Evolutionary conservation across 2,797 vertebrate genomes (phyloP), one percentile per base, ranked within the genome.

Genomic region (Hafferia zeledoni): DNA sequence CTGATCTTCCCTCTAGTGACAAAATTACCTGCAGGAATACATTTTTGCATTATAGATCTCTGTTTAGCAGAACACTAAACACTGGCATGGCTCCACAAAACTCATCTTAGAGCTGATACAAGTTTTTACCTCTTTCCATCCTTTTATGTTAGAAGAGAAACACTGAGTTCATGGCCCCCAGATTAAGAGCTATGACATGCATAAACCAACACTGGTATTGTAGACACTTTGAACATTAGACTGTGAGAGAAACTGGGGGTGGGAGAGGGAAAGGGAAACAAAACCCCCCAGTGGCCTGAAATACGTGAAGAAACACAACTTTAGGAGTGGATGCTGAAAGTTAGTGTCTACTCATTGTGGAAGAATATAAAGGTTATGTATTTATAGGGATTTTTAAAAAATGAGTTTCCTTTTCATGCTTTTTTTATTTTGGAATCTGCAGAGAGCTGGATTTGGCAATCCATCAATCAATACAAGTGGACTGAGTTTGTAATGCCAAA

Each of bases 21-120:
- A 89, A 67, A 75, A 94, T 64, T 46, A 93, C 82, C 85, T 57
- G 79, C 69, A 89, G 84, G 71, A 86, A 91, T 31, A 69, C 6
- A 55, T 90, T 94, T 94, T 90, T 95, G 77, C 69, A 72, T 57
- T 24, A 60, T 43, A 82, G 69, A 41, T n/a, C 31, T 52, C 74
- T 72, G 37, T 57, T 84, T n/a, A 84, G 71, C 39, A 91, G 41
- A 93, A 50, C 77, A 67, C 65, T 88, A 88, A 93, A 50, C 77
- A 67, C 65, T 88, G 90, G 65, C 75, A 50, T 52, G 67, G 90
- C 39, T 95, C 70, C 88, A 93, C 69, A 86, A 55, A 78, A 47
- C 46, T 82, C 67, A 52, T 24, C 61, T 63, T 70, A 90, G 65
- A 93, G 37, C 46, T 3, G 0, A 57, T 27, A 39, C 47, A 82